A percentile compares a stretch with the other conserved stretches of the same genome.
Conservation (phyloP, 1,140 invertebrate genomes). For the Drosophila suzukii region DNA sequence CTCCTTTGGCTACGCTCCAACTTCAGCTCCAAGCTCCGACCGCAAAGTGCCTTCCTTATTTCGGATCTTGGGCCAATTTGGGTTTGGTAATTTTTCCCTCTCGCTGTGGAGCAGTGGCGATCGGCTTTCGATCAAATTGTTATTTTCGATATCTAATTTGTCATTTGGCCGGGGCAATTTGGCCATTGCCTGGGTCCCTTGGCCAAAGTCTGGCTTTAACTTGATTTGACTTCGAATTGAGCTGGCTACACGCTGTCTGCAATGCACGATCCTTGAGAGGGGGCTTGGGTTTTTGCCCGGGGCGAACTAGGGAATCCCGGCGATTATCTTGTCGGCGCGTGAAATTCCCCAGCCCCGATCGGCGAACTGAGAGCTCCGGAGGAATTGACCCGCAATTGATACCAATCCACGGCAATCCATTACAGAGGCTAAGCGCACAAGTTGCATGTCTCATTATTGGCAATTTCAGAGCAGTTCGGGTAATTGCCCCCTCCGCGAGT, state of each 20-base stretch:
- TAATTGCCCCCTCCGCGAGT: conserved; percentile 54
- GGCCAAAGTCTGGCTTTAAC: conserved; percentile 17
- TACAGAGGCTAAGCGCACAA: conserved; percentile 80
- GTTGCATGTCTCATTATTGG: conserved; percentile 84
- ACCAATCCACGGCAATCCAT: conserved; percentile 83
- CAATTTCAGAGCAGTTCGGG: conserved; percentile 76
- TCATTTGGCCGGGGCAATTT: conserved; percentile 75
- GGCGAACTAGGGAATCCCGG: conserved; percentile 83
- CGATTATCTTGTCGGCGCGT: conserved; percentile 82
- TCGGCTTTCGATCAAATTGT: conserved; percentile 82
- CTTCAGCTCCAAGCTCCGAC: conserved; percentile 46
- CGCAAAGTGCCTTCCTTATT: conserved; percentile 80
- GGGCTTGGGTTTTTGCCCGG: conserved; percentile 13
- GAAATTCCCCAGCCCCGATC: conserved; percentile 56
- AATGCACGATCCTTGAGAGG: conserved; percentile 65
- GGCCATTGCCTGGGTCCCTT: conserved; percentile 30
- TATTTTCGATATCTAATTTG: conserved; percentile 83
- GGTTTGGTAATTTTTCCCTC: conserved; percentile 59
- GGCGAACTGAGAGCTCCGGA: conserved; percentile 29
- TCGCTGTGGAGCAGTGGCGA: conserved; percentile 58
- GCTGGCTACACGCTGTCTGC: conserved; percentile 76
- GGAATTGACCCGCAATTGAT: conserved; percentile 84
- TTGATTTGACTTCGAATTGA: conserved; percentile 11
- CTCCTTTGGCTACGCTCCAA: conserved; percentile 65
- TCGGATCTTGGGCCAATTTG: conserved; percentile 60